A percentile compares a stretch with the other conserved stretches of the same genome.
phyloP scores from a whole-genome alignment of 2,113 vertebrate genomes.

The Lates calcarifer region DNA sequence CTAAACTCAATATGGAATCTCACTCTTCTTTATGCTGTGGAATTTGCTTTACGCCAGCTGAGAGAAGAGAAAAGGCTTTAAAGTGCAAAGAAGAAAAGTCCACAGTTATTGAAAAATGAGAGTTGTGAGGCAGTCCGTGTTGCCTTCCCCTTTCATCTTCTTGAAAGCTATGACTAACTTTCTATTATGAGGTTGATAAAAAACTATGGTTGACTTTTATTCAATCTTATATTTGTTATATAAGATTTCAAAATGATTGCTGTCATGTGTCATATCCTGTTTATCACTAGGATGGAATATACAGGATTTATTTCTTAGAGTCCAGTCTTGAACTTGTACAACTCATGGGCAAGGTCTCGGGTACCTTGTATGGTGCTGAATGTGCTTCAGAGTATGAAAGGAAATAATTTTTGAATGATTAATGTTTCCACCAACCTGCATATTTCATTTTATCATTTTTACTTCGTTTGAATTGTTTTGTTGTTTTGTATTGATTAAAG shows the following conservation, averaged over 20 bases:
- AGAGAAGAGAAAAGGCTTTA: neutral
- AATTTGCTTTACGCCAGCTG: neutral
- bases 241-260: neutral
- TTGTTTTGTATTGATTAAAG: neutral
- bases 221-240: conserved; percentile 8
- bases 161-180: neutral
- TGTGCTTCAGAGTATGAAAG: neutral
- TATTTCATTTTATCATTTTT: neutral
- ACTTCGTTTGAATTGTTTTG: neutral
- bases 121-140: neutral
- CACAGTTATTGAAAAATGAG: neutral
- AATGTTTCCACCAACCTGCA: neutral
- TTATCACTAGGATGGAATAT: neutral
- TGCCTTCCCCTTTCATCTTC: conserved; percentile 23
- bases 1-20: conserved; percentile 8
- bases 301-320: neutral
- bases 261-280: neutral
- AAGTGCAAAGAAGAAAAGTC: conserved; percentile 4
- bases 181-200: neutral
- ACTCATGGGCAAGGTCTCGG: neutral
- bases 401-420: neutral
- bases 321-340: neutral
- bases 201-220: conserved; percentile 2
- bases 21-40: conserved; percentile 13
- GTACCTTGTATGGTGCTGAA: neutral